Percentiles rank a stretch among this genome's conserved stretches.
These are phyloP conservation scores for Dromococcyx pavoninus DNA, from an alignment of 2,797 vertebrate genomes.

Conservation along the genomic window DNA sequence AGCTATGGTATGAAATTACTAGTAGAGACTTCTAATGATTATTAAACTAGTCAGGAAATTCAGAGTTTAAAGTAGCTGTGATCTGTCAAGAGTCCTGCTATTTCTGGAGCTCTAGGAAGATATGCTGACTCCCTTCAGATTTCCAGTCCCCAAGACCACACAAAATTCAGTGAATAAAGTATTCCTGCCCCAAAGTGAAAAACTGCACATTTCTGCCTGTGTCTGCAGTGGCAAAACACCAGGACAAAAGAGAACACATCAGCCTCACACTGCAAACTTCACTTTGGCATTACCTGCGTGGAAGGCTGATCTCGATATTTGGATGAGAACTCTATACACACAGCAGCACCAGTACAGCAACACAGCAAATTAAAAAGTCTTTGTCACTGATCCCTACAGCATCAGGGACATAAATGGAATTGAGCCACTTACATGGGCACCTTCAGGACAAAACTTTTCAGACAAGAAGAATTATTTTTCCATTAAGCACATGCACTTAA, in stretches of 20 bases:
- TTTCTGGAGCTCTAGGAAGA: background rate
- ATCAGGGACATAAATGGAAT: background rate
- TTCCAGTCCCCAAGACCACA: background rate
- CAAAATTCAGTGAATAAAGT: background rate
- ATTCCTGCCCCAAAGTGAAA: background rate
- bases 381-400: background rate
- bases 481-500: background rate
- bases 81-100: background rate
- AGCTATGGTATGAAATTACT: background rate
- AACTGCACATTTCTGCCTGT: background rate
- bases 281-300: background rate
- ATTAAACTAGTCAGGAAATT: background rate
- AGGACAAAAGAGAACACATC: background rate
- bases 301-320: background rate
- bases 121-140: background rate
- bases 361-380: background rate
- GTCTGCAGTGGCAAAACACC: background rate
- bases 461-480: background rate
- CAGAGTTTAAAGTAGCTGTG: background rate
- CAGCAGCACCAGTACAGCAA: background rate
- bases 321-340: background rate
- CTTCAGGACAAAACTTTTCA: background rate
- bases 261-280: background rate
- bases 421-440: rapidly evolving
- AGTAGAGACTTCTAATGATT: background rate